phyloP scores from a whole-genome alignment of 2,888 invertebrate genomes.

The Campaea margaritaria region DNA sequence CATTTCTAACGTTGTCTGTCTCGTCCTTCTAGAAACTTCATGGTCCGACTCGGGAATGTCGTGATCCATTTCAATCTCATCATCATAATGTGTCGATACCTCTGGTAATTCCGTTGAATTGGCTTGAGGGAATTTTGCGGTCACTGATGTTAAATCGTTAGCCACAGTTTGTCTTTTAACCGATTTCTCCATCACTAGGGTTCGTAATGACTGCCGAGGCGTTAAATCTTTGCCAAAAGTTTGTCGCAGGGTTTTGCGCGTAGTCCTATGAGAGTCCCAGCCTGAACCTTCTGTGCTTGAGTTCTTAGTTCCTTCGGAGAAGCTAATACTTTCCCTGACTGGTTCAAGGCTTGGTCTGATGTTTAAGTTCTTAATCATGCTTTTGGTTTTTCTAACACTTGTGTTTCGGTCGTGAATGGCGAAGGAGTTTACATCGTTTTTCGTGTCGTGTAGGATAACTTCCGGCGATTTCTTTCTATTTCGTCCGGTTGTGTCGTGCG shows the following conservation, averaged over 20 bases:
- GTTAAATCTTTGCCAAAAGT: conserved; percentile 76
- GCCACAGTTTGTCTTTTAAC: conserved; percentile 63
- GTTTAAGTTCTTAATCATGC: conserved; percentile 50
- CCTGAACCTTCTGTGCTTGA: conserved; percentile 73
- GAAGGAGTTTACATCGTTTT: conserved; percentile 56
- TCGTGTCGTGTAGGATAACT: conserved; percentile 54
- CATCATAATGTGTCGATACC: conserved; percentile 39
- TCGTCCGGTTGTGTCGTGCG: conserved; percentile 59
- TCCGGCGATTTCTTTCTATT: conserved; percentile 64
- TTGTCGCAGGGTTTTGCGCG: conserved; percentile 71
- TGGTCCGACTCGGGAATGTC: conserved; percentile 49
- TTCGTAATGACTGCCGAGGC: conserved; percentile 69
- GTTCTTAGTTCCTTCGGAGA: conserved; percentile 60
- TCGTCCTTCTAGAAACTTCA: conserved; percentile 56
- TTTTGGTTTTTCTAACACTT: conserved; percentile 61
- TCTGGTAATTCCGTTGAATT: conserved; percentile 58
- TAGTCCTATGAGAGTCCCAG: conserved; percentile 78
- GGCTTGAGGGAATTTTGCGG: conserved; percentile 52
- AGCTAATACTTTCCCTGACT: conserved; percentile 56
- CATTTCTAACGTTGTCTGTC: conserved; percentile 56
- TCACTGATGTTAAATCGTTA: conserved; percentile 50
- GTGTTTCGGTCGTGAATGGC: conserved; percentile 55
- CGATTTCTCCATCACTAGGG: conserved; percentile 76
- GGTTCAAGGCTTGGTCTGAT: conserved; percentile 58
- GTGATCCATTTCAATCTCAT: conserved; percentile 34